These are phyloP conservation scores for Clusia tigrina DNA, from an alignment of 2,888 invertebrate species.

Conservation along the genomic window DNA sequence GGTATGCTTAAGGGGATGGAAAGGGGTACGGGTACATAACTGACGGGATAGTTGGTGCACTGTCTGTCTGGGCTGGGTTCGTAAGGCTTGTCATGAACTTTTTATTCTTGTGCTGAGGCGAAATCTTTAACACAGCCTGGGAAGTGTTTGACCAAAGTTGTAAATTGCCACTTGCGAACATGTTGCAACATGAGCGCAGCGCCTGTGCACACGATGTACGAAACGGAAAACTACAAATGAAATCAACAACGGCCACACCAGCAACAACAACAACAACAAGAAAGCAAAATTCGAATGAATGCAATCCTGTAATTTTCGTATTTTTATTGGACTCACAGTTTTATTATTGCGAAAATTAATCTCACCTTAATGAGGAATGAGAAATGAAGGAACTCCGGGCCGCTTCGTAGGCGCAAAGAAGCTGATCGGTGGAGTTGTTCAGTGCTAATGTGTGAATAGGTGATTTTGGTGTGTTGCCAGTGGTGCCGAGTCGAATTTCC, in stretches of 20 bases:
- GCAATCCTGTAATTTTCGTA: slow-evolving; percentile 1
- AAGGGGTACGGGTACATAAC: too few relatives aligned
- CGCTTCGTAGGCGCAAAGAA: too few relatives aligned
- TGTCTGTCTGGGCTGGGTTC: not conserved
- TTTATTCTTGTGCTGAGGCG: slow-evolving; percentile 11
- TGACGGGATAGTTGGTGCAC: not conserved
- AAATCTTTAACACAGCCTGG: slow-evolving; percentile 6
- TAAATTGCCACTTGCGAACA: not conserved
- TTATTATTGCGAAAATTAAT: not conserved
- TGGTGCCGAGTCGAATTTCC: too few relatives aligned
- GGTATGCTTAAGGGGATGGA: too few relatives aligned
- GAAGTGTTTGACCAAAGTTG: not conserved
- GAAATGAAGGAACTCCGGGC: too few relatives aligned
- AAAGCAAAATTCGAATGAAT: not conserved
- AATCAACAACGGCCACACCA: not conserved
- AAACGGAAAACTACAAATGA: not conserved
- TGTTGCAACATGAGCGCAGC: not conserved
- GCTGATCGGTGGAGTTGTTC: too few relatives aligned
- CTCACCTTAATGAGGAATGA: too few relatives aligned
- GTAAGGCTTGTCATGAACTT: slow-evolving; percentile 18
- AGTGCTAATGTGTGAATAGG: too few relatives aligned
- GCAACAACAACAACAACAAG: not conserved
- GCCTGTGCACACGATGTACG: not conserved
- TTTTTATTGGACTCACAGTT: slow-evolving; percentile 4
- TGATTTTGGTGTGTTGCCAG: too few relatives aligned